Evolutionary conservation across 2,888 invertebrate genomes (phyloP), one percentile per base, ranked within the genome.

Genomic region (Ditula angustiorana): DNA sequence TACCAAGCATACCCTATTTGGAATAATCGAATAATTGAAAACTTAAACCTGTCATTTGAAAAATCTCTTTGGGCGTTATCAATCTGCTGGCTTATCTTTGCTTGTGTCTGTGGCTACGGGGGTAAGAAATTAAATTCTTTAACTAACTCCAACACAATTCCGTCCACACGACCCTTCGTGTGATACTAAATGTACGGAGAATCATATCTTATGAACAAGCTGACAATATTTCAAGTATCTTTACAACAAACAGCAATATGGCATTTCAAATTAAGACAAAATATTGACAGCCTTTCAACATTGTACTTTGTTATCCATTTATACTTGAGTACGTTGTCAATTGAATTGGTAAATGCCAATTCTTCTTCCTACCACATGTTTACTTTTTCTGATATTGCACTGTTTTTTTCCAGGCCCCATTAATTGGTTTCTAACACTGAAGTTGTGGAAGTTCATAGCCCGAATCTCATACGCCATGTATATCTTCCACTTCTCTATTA

Each of bases 401-500:
- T 50, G 5, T 21, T n/a, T 35, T 28, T 13, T 70, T 73, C 44
- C 69, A 91, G 91, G 87, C 67, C 77, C 85, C 11, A 73, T 92
- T 2, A 84, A 89, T 67, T 85, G 83, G 80, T 79, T 91, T 61
- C 69, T 92, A 13, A 86, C 88, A 0, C 71, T 82, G 8, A 74
- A 79, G 21, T 68, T 87, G 11, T 92, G 55, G 55, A 55, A 55
- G 55, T 41, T 55, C 16, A 10, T 5, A 24, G 55, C 37, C n/a
- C 21, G 55, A 16, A 55, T 55, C 19, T 55, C 55, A 13, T 55
- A 41, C 16, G 55, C 55, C 13, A 55, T 55, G 55, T 55, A 41
- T 19, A 37, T 55, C 10, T 55, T 55, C 26, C 55, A 55, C 55
- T 55, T 24, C 37, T 16, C 55, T 4, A 13, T 55, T 8, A 55